phyloP scores from a whole-genome alignment of 2,797 vertebrate genomes.

The Phrynocephalus forsythii region DNA sequence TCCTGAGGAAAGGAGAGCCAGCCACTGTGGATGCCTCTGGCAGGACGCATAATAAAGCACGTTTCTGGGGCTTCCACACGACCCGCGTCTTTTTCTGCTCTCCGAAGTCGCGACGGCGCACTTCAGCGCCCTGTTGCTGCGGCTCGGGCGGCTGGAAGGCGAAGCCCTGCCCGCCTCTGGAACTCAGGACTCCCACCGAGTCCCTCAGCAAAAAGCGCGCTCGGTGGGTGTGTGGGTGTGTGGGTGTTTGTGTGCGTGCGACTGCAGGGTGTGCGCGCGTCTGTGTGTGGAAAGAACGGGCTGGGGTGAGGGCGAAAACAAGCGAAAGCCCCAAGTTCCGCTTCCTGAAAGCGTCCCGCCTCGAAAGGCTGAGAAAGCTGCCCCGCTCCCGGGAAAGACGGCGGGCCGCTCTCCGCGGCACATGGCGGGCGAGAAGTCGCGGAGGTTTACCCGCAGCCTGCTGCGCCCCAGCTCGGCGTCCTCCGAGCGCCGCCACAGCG shows the following conservation, averaged over 20 bases:
- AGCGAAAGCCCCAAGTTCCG: constrained; percentile 62
- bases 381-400: too few species aligned
- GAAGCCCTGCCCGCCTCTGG: too few species aligned
- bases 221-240: neutral
- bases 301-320: constrained; percentile 34
- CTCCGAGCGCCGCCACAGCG: constrained; percentile 89
- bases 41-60: too few species aligned
- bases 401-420: constrained; percentile 6
- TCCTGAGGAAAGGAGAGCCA: too few species aligned
- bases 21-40: too few species aligned
- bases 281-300: neutral
- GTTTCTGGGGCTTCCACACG: neutral
- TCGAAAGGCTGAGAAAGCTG: constrained; percentile 26
- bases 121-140: neutral
- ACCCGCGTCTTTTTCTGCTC: too few species aligned
- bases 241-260: neutral
- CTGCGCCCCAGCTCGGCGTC: constrained; percentile 91
- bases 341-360: constrained; percentile 67
- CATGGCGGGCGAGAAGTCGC: constrained; percentile 90
- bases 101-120: neutral
- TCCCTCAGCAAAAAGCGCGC: neutral
- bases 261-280: neutral
- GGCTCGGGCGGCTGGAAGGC: neutral
- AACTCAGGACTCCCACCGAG: neutral
- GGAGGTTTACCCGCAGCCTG: constrained; percentile 95